Evolutionary conservation across 2,888 invertebrate genomes (phyloP).

Genomic region (Acanthosepion esculentum): DNA sequence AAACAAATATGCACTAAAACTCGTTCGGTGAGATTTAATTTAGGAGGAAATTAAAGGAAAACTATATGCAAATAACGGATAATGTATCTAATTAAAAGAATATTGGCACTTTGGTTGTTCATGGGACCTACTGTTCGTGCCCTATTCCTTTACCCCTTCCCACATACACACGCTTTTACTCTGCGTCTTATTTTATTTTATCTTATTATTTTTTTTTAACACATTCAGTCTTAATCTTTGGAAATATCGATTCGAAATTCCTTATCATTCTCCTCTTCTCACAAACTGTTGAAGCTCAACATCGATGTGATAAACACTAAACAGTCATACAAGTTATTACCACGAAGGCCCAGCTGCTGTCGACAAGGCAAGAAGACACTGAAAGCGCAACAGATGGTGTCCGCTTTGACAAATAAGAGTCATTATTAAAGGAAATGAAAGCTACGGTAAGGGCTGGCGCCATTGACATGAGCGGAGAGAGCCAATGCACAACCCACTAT

Average conservation of each 20-base stretch:
- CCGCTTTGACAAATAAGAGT: conserved; percentile 8
- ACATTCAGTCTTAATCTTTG: background rate
- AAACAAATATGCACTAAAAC: background rate
- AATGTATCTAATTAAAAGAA: background rate
- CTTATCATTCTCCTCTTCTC: background rate
- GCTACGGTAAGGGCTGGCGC: background rate
- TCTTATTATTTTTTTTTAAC: background rate
- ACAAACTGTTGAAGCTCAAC: background rate
- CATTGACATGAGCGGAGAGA: background rate
- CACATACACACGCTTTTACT: background rate
- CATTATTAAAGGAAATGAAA: background rate
- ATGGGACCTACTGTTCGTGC: too few species aligned
- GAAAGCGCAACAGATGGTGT: conserved; percentile 22
- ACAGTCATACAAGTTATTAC: background rate
- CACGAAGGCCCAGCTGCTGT: background rate
- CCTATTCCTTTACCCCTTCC: too few species aligned
- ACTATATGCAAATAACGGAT: background rate
- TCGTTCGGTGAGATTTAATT: background rate
- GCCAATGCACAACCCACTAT: background rate
- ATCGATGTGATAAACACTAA: background rate
- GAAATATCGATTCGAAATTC: background rate
- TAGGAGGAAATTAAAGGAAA: background rate
- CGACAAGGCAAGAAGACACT: background rate
- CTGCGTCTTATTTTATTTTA: background rate
- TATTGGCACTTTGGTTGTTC: background rate